A percentile compares a stretch with the other conserved stretches of the same genome.
phyloP scores from a whole-genome alignment of 2,113 vertebrate genomes.

The Rhodinocichla rosea region DNA sequence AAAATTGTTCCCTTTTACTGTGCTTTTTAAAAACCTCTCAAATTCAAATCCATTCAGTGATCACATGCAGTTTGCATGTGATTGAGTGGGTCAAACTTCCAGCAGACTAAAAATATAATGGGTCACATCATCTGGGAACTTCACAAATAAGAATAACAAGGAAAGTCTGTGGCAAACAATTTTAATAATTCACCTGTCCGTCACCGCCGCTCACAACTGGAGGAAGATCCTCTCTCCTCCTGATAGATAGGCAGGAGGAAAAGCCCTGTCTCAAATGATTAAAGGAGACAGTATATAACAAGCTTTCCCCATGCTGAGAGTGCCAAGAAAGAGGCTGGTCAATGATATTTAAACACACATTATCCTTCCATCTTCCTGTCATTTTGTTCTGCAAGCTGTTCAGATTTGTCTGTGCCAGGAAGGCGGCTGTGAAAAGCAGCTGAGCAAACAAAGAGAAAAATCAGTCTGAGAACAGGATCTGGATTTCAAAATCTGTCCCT shows the following conservation, averaged over 20 bases:
- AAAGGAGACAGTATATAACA: slow-evolving; percentile 54
- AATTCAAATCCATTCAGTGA: not conserved
- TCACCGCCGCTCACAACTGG: slow-evolving; percentile 40
- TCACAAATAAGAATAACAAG: slow-evolving; percentile 44
- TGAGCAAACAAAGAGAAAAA: slow-evolving; percentile 55
- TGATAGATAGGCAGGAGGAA: slow-evolving; percentile 46
- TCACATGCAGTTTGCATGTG: not conserved
- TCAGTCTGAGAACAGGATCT: not conserved
- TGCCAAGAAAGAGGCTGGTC: slow-evolving; percentile 47
- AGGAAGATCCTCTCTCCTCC: slow-evolving; percentile 25
- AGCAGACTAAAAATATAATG: not conserved
- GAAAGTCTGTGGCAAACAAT: slow-evolving; percentile 22
- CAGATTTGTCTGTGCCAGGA: slow-evolving; percentile 27
- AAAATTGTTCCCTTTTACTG: not conserved
- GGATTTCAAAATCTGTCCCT: not conserved
- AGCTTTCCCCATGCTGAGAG: slow-evolving; percentile 33
- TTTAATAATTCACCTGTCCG: slow-evolving; percentile 65
- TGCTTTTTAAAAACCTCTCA: not conserved
- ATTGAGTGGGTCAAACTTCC: not conserved
- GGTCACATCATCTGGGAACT: not conserved
- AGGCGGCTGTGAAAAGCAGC: slow-evolving; percentile 1
- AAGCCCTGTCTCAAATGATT: slow-evolving; percentile 58
- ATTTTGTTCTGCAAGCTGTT: slow-evolving; percentile 62
- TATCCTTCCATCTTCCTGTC: slow-evolving; percentile 67
- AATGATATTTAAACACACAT: slow-evolving; percentile 65